Evolutionary conservation across 2,888 invertebrate genomes (phyloP).

Genomic region (Diaprepes abbreviatus): DNA sequence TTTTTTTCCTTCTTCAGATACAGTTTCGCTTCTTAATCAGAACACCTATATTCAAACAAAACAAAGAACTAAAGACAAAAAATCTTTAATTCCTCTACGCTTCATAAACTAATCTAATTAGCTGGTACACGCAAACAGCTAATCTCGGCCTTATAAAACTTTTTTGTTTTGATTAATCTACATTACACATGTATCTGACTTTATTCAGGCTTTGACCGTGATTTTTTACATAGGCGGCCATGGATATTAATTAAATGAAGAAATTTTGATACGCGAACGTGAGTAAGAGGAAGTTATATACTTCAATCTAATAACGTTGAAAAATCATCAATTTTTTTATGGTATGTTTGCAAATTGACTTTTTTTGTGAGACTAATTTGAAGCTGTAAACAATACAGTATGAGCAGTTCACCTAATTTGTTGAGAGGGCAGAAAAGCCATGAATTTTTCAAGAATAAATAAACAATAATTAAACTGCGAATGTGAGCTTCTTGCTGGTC

Average conservation of each 20-base stretch:
- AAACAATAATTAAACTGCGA: too few relatives aligned
- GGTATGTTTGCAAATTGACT: too few relatives aligned
- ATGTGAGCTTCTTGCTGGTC: too few relatives aligned
- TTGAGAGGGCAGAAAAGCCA: too few relatives aligned
- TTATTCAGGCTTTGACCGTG: conserved; percentile 31
- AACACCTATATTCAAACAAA: conserved; percentile 23
- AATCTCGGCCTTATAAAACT: conserved; percentile 26
- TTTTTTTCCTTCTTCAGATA: too few relatives aligned
- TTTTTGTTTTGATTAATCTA: conserved; percentile 28
- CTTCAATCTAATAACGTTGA: too few relatives aligned
- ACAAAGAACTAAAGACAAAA: conserved; percentile 24
- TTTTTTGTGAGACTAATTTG: too few relatives aligned
- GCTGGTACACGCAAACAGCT: conserved; percentile 29
- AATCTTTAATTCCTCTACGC: conserved; percentile 29
- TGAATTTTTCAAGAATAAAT: too few relatives aligned
- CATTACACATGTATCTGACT: conserved; percentile 9
- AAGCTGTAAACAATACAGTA: too few relatives aligned
- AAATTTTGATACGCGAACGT: conserved; percentile 23
- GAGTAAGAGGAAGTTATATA: conserved; percentile 1
- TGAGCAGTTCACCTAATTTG: too few relatives aligned
- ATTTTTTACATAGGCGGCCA: conserved; percentile 26
- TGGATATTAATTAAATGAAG: conserved; percentile 24
- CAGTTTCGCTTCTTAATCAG: too few relatives aligned
- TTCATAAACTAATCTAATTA: conserved; percentile 45
- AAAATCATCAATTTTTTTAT: too few relatives aligned